Conservation (phyloP, 2,113 vertebrate species). For the Campylorhamphus procurvoides region DNA sequence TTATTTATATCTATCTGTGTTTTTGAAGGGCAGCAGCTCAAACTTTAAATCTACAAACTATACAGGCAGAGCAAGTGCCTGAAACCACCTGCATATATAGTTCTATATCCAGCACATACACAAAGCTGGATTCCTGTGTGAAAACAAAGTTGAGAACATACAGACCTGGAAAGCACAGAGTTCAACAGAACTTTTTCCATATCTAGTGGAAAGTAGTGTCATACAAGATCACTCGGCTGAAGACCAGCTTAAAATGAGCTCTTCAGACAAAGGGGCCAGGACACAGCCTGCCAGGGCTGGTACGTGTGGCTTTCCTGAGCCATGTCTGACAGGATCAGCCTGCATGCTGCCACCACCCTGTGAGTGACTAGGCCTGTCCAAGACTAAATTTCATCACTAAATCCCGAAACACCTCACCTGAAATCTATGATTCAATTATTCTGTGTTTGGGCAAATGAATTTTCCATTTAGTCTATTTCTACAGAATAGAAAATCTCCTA, state of each 20-base stretch:
- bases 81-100: background rate
- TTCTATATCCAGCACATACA: background rate
- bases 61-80: background rate
- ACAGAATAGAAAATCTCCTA: background rate
- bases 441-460: background rate
- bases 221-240: background rate
- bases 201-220: background rate
- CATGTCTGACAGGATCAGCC: fast-evolving
- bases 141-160: background rate
- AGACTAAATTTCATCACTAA: background rate
- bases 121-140: fast-evolving
- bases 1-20: background rate
- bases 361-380: background rate
- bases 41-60: background rate
- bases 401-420: background rate
- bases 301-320: background rate
- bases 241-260: background rate
- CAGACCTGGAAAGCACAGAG: background rate
- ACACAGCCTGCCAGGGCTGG: background rate
- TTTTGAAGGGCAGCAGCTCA: background rate
- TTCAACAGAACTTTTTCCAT: background rate
- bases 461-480: background rate
- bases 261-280: background rate
- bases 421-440: background rate
- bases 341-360: background rate